phyloP scores from a whole-genome alignment of 2,113 vertebrate species.

The Siphamia tubifer region DNA sequence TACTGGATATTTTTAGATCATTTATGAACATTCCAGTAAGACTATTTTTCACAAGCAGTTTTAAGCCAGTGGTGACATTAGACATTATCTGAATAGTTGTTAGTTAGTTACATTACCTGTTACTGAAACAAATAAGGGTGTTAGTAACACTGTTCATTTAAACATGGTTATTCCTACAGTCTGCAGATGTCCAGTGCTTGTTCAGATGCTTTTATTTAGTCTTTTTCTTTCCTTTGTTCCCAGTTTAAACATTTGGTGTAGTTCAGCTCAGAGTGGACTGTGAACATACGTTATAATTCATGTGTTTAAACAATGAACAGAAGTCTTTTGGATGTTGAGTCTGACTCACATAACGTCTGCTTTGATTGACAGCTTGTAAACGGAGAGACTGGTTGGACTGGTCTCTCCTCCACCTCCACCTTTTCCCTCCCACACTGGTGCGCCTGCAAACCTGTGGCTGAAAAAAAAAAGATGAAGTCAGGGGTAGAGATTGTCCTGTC shows the following conservation, averaged over 20 bases:
- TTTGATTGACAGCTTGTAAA: slow-evolving; percentile 37
- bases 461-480: slow-evolving; percentile 14
- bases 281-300: not conserved
- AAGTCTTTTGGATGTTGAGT: too few relatives aligned
- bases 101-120: too few relatives aligned
- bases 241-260: too few relatives aligned
- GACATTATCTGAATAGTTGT: too few relatives aligned
- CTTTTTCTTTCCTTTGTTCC: not conserved
- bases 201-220: not conserved
- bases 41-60: too few relatives aligned
- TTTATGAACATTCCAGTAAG: too few relatives aligned
- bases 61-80: too few relatives aligned
- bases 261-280: not conserved
- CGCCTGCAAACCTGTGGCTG: slow-evolving; percentile 5
- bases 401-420: slow-evolving; percentile 18
- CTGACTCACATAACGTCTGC: slow-evolving; percentile 1
- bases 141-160: too few relatives aligned
- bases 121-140: too few relatives aligned
- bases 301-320: slow-evolving; percentile 24
- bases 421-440: slow-evolving; percentile 33
- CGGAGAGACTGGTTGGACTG: slow-evolving; percentile 54
- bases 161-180: too few relatives aligned
- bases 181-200: too few relatives aligned
- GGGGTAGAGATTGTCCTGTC: slow-evolving; percentile 28
- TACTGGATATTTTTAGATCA: too few relatives aligned